Conservation (phyloP, 2,888 invertebrate species). For the Orchestes rusci region DNA sequence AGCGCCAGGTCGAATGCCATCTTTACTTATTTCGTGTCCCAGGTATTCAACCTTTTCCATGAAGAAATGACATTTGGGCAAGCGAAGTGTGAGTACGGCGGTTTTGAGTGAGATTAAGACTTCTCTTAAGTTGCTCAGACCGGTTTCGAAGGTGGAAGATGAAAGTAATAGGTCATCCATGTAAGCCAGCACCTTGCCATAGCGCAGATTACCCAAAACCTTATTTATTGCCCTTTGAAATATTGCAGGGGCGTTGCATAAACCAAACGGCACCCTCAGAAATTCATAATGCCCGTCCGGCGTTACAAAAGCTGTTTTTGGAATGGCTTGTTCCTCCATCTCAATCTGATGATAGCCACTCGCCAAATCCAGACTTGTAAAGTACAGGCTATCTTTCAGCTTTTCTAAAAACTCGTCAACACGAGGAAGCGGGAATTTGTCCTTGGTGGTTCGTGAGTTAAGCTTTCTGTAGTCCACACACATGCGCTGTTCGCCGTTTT, state of each 20-base stretch:
- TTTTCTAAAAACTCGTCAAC: slow-evolving; percentile 24
- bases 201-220: slow-evolving; percentile 14
- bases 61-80: slow-evolving; percentile 22
- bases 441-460: slow-evolving; percentile 20
- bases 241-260: slow-evolving; percentile 22
- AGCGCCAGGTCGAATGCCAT: slow-evolving; percentile 10
- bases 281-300: slow-evolving; percentile 24
- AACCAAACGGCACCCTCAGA: slow-evolving; percentile 22
- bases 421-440: slow-evolving; percentile 23
- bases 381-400: slow-evolving; percentile 20
- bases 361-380: slow-evolving; percentile 23
- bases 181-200: slow-evolving; percentile 12
- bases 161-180: slow-evolving; percentile 21
- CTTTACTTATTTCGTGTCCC: slow-evolving; percentile 15
- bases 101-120: slow-evolving; percentile 17
- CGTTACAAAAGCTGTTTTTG: slow-evolving; percentile 24
- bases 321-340: slow-evolving; percentile 17
- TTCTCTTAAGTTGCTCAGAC: slow-evolving; percentile 11
- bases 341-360: slow-evolving; percentile 25
- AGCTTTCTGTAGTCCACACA: slow-evolving; percentile 25
- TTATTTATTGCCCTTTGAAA: slow-evolving; percentile 24
- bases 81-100: slow-evolving; percentile 23
- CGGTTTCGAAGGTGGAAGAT: slow-evolving; percentile 7
- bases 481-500: slow-evolving; percentile 26
- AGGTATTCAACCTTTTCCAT: no score